Conservation (phyloP, 2,113 vertebrate species). For the Larimichthys crocea region DNA sequence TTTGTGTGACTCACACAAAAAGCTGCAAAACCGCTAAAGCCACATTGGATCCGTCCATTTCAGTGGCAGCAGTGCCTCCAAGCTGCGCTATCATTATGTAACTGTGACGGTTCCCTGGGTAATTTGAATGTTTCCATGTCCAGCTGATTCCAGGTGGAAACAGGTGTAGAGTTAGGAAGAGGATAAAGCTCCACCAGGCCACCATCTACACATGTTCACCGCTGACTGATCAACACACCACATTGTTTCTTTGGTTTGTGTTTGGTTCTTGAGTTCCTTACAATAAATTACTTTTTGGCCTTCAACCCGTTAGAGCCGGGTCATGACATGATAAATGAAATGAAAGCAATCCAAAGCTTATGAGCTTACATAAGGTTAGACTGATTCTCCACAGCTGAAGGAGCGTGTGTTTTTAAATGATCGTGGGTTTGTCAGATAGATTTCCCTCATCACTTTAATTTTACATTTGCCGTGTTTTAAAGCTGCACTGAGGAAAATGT, state of each 20-base stretch:
- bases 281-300: too few species aligned
- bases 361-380: constrained; percentile 55
- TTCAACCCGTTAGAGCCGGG: too few species aligned
- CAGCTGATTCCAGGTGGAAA: too few species aligned
- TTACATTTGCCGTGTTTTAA: constrained; percentile 35
- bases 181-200: too few species aligned
- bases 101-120: background rate
- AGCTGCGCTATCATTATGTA: constrained; percentile 33
- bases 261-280: too few species aligned
- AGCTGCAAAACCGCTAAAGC: constrained; percentile 32
- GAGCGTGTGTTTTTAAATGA: constrained; percentile 35
- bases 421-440: constrained; percentile 30
- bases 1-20: constrained; percentile 6
- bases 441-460: constrained; percentile 51
- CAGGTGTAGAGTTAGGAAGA: too few species aligned
- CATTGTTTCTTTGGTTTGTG: too few species aligned
- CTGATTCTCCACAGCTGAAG: constrained; percentile 34
- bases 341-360: constrained; percentile 64
- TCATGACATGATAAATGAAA: constrained; percentile 49
- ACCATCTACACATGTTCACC: too few species aligned
- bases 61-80: background rate
- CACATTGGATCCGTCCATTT: constrained; percentile 19
- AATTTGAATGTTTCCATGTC: too few species aligned
- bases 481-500: background rate
- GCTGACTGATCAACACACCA: too few species aligned